Conservation (phyloP, 2,888 invertebrate species). For the Caenorhabditis doughertyi region DNA sequence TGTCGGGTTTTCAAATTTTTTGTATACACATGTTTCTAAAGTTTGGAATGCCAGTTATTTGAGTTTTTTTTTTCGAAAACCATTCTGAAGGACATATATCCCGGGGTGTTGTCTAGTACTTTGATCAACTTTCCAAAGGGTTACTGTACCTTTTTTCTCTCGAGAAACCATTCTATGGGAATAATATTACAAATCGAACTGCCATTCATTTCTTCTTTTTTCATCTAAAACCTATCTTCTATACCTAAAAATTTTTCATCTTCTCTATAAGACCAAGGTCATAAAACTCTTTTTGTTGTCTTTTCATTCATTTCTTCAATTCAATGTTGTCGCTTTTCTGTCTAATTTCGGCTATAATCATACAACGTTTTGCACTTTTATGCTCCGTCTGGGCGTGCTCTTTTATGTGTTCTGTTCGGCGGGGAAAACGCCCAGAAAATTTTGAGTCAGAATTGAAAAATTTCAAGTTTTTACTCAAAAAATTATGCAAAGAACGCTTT, state of each 20-base stretch:
- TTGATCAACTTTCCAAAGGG: background rate
- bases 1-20: background rate
- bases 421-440: background rate
- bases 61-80: background rate
- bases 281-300: conserved; percentile 32
- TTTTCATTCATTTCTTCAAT: background rate
- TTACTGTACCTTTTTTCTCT: background rate
- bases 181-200: conserved; percentile 11
- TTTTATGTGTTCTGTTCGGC: background rate
- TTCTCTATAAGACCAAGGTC: conserved; percentile 47
- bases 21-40: background rate
- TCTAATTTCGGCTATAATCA: conserved; percentile 4
- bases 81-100: conserved; percentile 8
- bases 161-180: background rate
- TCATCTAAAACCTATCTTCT: background rate
- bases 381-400: background rate
- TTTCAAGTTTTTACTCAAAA: background rate
- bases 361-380: conserved; percentile 16
- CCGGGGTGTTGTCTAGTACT: background rate
- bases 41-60: conserved; percentile 1
- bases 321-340: background rate
- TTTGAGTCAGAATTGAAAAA: background rate
- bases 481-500: too few relatives aligned
- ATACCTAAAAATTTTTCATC: too few relatives aligned
- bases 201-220: conserved; percentile 16